Conservation (phyloP, 2,113 vertebrate species). For the Microtus oregoni region DNA sequence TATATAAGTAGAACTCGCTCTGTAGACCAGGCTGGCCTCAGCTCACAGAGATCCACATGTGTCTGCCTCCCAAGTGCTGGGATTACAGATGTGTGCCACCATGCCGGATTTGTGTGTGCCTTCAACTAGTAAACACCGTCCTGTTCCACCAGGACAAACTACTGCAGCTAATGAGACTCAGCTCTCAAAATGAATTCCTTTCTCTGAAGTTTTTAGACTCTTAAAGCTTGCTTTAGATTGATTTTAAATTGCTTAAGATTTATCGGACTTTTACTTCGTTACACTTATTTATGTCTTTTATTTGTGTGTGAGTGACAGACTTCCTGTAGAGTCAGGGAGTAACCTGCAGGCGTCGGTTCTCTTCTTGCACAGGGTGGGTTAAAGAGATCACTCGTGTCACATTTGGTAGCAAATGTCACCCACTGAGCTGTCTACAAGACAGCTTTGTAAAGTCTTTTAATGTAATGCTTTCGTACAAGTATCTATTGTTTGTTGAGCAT, state of each 20-base stretch:
- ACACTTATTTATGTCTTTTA: not conserved
- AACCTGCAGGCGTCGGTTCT: not conserved
- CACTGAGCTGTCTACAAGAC: not conserved
- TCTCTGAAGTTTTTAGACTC: not conserved
- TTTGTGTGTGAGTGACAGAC: not conserved
- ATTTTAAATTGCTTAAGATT: conserved; percentile 34
- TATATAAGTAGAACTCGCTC: not conserved
- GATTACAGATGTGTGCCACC: not conserved
- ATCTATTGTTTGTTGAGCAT: not conserved
- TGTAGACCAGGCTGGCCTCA: not conserved
- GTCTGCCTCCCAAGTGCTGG: not conserved
- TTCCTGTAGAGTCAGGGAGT: not conserved
- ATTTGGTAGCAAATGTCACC: not conserved
- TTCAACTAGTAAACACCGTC: not conserved
- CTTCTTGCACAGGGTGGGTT: not conserved
- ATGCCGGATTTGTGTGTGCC: not conserved
- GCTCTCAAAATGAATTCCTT: not conserved
- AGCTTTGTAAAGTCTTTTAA: not conserved
- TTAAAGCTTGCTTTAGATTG: conserved; percentile 42
- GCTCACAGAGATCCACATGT: not conserved
- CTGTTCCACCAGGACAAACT: not conserved
- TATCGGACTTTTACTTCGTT: not conserved
- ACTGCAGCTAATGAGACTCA: not conserved
- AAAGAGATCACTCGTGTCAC: not conserved
- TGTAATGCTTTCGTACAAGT: not conserved